phyloP scores from a whole-genome alignment of 2,797 vertebrate species.

The Heteromormyrus szaboi region DNA sequence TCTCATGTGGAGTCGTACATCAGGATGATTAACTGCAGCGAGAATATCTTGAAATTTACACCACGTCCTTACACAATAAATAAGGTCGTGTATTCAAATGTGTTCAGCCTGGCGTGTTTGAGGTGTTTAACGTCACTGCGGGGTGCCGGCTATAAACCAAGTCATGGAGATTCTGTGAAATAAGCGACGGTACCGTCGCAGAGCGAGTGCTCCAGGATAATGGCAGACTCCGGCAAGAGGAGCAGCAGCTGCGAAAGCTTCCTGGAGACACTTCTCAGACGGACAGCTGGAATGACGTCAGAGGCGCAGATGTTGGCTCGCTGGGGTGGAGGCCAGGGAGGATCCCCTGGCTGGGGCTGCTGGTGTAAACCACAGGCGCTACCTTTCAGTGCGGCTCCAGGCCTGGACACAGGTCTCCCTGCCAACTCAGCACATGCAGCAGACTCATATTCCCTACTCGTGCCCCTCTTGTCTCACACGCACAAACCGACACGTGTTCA shows the following conservation, averaged over 20 bases:
- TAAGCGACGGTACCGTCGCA: not conserved
- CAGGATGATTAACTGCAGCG: not conserved
- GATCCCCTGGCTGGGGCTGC: conserved; percentile 15
- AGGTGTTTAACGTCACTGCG: not conserved
- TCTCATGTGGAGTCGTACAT: not conserved
- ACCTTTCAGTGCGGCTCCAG: not conserved
- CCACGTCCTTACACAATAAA: not conserved
- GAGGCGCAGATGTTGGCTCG: conserved; percentile 23
- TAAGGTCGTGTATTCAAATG: not conserved
- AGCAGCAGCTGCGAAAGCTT: conserved; percentile 4
- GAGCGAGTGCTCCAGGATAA: not conserved
- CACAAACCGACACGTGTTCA: not conserved
- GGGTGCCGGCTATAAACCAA: not conserved
- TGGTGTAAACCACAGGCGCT: conserved; percentile 20
- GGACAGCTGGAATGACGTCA: conserved; percentile 23
- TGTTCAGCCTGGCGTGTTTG: not conserved
- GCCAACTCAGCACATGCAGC: not conserved
- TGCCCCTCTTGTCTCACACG: not conserved
- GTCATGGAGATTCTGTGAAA: conserved; percentile 27
- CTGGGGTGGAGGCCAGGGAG: conserved; percentile 23
- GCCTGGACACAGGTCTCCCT: conserved; percentile 28
- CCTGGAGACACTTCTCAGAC: conserved; percentile 3
- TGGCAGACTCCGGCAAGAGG: conserved; percentile 5
- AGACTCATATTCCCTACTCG: not conserved
- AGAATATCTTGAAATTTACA: not conserved